These are phyloP conservation scores for Solenopsis invicta DNA, from an alignment of 1,140 invertebrate genomes.

Conservation along the genomic window DNA sequence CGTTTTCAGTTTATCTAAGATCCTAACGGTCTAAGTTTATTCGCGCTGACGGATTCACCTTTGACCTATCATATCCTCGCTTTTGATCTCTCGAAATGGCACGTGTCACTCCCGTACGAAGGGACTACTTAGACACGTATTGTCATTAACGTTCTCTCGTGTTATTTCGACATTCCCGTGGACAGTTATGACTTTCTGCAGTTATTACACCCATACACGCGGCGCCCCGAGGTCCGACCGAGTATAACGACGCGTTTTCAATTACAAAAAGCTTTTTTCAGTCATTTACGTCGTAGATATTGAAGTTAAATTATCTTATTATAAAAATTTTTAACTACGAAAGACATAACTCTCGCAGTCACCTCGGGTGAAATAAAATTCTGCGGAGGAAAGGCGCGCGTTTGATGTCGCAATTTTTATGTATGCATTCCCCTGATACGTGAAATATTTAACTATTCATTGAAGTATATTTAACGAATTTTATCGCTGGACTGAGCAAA, in stretches of 20 bases:
- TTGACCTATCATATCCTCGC: conserved; percentile 25
- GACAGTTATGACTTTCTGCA: conserved; percentile 28
- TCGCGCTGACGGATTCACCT: conserved; percentile 6
- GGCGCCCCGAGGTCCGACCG: background rate
- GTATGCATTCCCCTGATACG: background rate
- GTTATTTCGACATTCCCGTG: conserved; percentile 26
- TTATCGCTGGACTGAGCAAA: conserved; percentile 3
- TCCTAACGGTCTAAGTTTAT: conserved; percentile 18
- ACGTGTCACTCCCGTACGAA: conserved; percentile 19
- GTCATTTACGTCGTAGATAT: background rate
- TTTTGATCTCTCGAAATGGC: conserved; percentile 43
- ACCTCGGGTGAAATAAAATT: too few relatives aligned
- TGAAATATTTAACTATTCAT: background rate
- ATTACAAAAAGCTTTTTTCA: background rate
- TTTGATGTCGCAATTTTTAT: background rate
- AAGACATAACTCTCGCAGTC: background rate
- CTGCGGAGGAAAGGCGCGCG: background rate
- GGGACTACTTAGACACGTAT: background rate
- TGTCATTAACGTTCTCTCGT: conserved; percentile 10
- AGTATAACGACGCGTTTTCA: background rate
- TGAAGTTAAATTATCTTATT: conserved; percentile 15
- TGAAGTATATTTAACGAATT: background rate
- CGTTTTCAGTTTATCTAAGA: conserved; percentile 29
- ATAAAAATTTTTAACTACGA: background rate
- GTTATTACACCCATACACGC: background rate